Base-by-base conservation (phyloP, 2,113 vertebrate genomes). In the Pholis gunnellus region DNA sequence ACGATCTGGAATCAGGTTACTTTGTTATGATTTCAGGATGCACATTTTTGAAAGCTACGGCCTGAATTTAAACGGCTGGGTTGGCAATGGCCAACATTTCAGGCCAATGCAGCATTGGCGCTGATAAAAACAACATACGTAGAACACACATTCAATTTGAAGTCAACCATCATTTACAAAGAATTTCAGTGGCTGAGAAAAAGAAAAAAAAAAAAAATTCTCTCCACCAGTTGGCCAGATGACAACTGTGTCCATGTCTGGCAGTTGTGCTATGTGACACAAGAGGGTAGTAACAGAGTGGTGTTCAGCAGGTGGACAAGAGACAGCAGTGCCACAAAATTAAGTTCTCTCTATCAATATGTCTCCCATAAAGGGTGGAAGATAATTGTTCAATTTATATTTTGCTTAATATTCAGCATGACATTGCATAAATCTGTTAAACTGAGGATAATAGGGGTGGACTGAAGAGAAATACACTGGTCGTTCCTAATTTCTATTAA, bases 201-300 rank as follows among this genome's bases (percentile, higher is more conserved):
- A 4, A 31, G n/a, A 9, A 74, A 4, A 4, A 31, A 31, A 31
- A 31, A 31, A 31, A 31, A 31, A 4, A 31, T 31, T 31, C 44
- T 9, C 17, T 67, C 0, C n/a, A 50, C n/a, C 0, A 48, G 38
- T 38, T 46, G 56, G 11, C 64, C n/a, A 25, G 50, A 71, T 14
- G 48, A 14, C 52, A 54, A 10, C 17, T 18, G 13, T 18, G 22
- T 63, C 5, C 46, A 56, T 14, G 8, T 46, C 44, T 54, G 63
- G 38, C 54, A 74, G 54, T 27, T 31, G 61, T 70, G 22, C 13
- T 60, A 71, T 57, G 52, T 65, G 57, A 66, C 40, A 65, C 6
- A 1, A 61, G 34, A 36, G 29, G 27, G 9, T 29, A 17, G 15
- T 29, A 38, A 40, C 4, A 73, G 50, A 71, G 10, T 13, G 18